phyloP scores from a whole-genome alignment of 2,797 vertebrate genomes.

The Premnoplex brunnescens region DNA sequence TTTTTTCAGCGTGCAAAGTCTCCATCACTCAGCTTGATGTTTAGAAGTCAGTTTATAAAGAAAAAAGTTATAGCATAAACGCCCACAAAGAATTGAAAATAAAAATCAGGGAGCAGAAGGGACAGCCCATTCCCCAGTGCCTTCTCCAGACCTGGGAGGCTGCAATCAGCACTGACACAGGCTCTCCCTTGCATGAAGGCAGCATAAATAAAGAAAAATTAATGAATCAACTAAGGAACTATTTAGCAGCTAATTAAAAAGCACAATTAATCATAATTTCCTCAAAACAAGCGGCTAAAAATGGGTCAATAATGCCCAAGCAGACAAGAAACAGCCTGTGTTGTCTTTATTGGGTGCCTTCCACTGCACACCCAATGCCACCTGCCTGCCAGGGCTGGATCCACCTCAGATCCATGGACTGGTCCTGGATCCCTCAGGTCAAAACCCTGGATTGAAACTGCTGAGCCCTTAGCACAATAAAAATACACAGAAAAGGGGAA shows the following conservation, averaged over 20 bases:
- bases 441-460: rapidly evolving
- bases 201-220: neutral
- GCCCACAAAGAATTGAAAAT: neutral
- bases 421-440: neutral
- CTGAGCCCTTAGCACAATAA: neutral
- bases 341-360: neutral
- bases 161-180: neutral
- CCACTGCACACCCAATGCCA: rapidly evolving
- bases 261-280: neutral
- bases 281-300: neutral
- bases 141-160: neutral
- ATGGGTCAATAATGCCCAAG: neutral
- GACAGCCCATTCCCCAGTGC: neutral
- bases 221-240: neutral
- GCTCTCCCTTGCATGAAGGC: neutral
- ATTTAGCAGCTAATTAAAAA: neutral
- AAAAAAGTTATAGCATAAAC: neutral
- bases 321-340: neutral
- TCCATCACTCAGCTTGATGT: neutral
- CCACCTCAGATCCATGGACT: neutral
- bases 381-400: neutral
- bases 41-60: neutral
- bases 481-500: neutral
- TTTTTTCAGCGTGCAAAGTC: neutral
- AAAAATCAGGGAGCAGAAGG: neutral